These are phyloP conservation scores for Meloidogyne exigua DNA, from an alignment of 1,140 invertebrate species.

Conservation along the genomic window DNA sequence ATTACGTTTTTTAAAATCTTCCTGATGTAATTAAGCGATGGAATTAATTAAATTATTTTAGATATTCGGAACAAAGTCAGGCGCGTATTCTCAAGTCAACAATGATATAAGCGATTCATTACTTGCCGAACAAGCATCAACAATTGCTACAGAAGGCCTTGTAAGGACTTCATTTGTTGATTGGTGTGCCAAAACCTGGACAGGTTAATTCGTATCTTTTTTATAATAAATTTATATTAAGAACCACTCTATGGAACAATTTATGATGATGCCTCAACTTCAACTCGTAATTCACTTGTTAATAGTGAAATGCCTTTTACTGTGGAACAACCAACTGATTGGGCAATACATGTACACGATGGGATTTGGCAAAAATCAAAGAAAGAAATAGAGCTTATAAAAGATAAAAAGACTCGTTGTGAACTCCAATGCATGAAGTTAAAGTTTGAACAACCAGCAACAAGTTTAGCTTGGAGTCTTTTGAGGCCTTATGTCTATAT, in stretches of 20 bases:
- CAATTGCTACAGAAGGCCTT: constrained; percentile 36
- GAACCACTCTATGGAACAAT: constrained; percentile 61
- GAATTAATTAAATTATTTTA: constrained; percentile 27
- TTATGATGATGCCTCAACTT: constrained; percentile 40
- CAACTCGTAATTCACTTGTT: constrained; percentile 49
- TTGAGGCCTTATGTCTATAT: constrained; percentile 51
- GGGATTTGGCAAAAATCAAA: constrained; percentile 49
- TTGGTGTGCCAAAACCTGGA: constrained; percentile 60
- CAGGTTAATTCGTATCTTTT: background rate
- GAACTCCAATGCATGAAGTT: constrained; percentile 38
- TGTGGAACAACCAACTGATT: constrained; percentile 48
- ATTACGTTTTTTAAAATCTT: too few relatives aligned
- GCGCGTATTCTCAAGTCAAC: constrained; percentile 34
- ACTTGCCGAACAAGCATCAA: constrained; percentile 13
- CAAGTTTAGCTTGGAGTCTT: constrained; percentile 46
- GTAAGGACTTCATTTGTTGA: constrained; percentile 60
- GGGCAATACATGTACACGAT: constrained; percentile 56
- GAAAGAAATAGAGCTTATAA: constrained; percentile 47
- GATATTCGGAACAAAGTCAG: constrained; percentile 46
- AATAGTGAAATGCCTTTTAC: constrained; percentile 41
- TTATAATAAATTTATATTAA: constrained; percentile 8
- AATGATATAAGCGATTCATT: constrained; percentile 30
- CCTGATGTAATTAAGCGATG: background rate
- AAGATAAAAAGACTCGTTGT: constrained; percentile 41
- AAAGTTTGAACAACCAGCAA: constrained; percentile 35